These are phyloP conservation scores for Sphyrna mokarran DNA, from an alignment of 2,113 vertebrate genomes.

Conservation along the genomic window DNA sequence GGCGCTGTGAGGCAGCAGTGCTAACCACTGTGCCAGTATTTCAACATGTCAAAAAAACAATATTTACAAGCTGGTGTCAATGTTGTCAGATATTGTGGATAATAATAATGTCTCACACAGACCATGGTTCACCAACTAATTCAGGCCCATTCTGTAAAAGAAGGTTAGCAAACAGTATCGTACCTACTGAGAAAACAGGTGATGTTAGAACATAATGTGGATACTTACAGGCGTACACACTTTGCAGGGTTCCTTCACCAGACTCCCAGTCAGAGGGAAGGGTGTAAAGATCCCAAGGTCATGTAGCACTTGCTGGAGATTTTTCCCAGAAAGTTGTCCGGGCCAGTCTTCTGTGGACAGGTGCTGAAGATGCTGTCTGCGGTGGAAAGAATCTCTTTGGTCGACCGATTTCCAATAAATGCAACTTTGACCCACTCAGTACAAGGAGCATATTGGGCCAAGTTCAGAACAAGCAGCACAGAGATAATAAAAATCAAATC, in stretches of 20 bases:
- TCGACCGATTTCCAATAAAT: neutral
- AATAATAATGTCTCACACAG: too few species aligned
- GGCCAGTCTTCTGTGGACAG: conserved; percentile 23
- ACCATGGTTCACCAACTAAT: neutral
- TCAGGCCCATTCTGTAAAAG: neutral
- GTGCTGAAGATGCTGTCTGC: conserved; percentile 51
- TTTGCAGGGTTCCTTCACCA: conserved; percentile 45
- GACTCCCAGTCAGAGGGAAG: conserved; percentile 42
- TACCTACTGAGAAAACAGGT: neutral
- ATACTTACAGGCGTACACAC: conserved; percentile 44
- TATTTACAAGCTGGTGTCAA: neutral
- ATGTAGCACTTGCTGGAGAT: conserved; percentile 40
- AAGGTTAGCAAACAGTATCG: neutral
- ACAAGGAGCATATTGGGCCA: neutral
- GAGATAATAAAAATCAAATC: neutral
- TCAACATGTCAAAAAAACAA: neutral
- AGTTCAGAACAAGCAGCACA: neutral
- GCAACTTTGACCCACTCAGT: neutral
- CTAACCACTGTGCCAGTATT: too few species aligned
- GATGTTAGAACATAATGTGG: too few species aligned
- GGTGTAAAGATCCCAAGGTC: neutral
- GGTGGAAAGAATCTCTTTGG: conserved; percentile 13
- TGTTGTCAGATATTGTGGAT: neutral
- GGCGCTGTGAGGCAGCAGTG: too few species aligned
- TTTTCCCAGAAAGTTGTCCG: conserved; percentile 37